phyloP scores from a whole-genome alignment of 2,113 vertebrate genomes.

The Salminus brasiliensis region DNA sequence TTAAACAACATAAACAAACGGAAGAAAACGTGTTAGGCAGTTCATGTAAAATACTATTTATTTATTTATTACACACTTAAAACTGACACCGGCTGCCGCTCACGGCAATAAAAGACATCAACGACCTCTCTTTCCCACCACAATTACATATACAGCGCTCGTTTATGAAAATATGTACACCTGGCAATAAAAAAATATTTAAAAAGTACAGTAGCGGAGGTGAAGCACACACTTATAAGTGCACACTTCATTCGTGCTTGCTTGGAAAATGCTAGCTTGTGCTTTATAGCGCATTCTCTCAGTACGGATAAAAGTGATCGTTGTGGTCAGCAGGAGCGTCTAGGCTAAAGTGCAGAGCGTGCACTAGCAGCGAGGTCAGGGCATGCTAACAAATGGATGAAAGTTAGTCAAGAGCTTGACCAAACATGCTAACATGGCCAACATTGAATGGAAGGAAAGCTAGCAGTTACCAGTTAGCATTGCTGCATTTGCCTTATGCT shows the following conservation, averaged over 20 bases:
- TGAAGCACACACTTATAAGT: constrained; percentile 36
- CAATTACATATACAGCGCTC: constrained; percentile 43
- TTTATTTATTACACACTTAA: constrained; percentile 65
- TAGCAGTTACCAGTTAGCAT: not conserved
- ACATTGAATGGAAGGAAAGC: not conserved
- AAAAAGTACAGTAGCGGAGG: constrained; percentile 31
- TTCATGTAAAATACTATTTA: constrained; percentile 77
- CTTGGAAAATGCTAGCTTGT: not conserved
- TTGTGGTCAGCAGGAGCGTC: not conserved
- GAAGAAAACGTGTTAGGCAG: not conserved
- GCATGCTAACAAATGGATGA: not conserved
- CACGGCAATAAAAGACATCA: constrained; percentile 53
- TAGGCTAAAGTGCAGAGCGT: constrained; percentile 28
- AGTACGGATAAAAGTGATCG: not conserved
- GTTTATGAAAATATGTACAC: constrained; percentile 54
- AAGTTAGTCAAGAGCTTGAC: not conserved
- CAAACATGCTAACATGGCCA: not conserved
- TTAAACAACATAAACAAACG: not conserved
- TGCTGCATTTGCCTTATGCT: not conserved
- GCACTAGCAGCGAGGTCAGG: constrained; percentile 19
- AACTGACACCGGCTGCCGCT: constrained; percentile 56
- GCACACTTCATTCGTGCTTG: constrained; percentile 11
- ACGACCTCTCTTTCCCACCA: constrained; percentile 45
- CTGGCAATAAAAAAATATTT: constrained; percentile 30
- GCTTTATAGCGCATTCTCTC: not conserved